Evolutionary conservation across 2,113 vertebrate genomes (phyloP), one percentile per base, ranked within the genome.

Genomic region (Crocuta crocuta): DNA sequence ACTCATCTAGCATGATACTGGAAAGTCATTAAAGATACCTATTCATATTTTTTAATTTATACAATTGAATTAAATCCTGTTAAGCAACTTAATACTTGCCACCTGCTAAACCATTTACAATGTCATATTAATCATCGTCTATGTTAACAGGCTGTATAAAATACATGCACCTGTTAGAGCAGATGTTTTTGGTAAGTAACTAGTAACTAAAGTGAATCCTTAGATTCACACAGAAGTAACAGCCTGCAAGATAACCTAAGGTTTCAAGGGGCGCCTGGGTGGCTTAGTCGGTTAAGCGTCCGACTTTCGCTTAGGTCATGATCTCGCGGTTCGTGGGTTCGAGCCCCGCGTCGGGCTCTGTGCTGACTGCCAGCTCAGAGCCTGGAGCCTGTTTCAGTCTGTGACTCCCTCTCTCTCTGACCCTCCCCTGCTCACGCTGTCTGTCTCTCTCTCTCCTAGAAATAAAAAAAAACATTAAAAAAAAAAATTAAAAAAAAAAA

Each of bases 81-180:
- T 88, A 96, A 87, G 50, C 2, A 94, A 94, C 65, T 96, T 98
- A 97, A 76, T 96, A 90, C 13, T 84, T 98, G 43, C 2, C 91
- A 45, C 87, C 10, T 97, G 78, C 2, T 65, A 92, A 78, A 96
- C 97, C 3, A 86, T 97, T 97, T 95, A 92, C 8, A 88, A 13
- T 95, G 17, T 11, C 50, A 79, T 73, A 31, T 86, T 98, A 94
- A 90, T 98, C 61, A 95, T 48, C 78, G 7, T 35, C 78, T 90
- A 73, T 79, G 28, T 63, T 94, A 96, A 89, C 68, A 39, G n/a
- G 78, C 43, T 96, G 5, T 76, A 43, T 91, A 68, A 89, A 93
- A 93, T 50, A 70, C 2, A 86, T 2, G 48, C 74, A 45, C 48
- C 73, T 94, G 33, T 94, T 80, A 84, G 7, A 88, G 81, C 3